Evolutionary conservation across 2,797 vertebrate species (phyloP), one percentile per base, ranked within the genome.

Genomic region (Silurus aristotelis): DNA sequence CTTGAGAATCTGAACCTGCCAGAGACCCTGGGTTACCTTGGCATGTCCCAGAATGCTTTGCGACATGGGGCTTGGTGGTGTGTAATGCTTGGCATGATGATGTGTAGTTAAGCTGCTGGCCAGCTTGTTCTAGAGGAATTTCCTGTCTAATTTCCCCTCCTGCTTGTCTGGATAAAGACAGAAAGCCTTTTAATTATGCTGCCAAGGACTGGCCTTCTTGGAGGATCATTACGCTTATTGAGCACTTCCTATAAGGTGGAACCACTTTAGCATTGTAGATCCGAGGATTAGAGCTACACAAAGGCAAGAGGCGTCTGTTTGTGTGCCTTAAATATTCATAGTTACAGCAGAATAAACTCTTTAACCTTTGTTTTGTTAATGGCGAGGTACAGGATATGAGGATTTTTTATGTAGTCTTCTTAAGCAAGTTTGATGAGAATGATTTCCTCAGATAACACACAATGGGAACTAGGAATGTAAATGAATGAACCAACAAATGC

Each of bases 141-240:
- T 96, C 95, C 94, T 94, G 94, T 94, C 93, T 95, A 92, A 93
- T 93, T 95, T 77, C 90, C 90, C 89, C 89, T 66, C 87, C 83
- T 90, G 77, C 89, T 90, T 87, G 75, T 86, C 82, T 72, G 80
- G 25, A 84, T 66, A 84, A 84, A 94, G 93, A 92, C 92, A 93
- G 92, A 94, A 95, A 91, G 89, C 92, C 92, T 94, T 96, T 94
- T 95, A 95, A 95, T 96, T 95, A 93, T 90, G 84, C 89, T 83
- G 91, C 92, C 92, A 87, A 91, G 90, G 93, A 94, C 93, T 92
- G 87, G 89, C 90, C 87, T 92, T 91, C 93, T 94, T 67, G 91
- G 93, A 93, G 94, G 93, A 94, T 95, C 94, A 94, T 95, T 94
- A 94, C 94, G 95, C 91, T 93, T 94, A 93, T 93, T 94, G 95